Evolutionary conservation across 2,113 vertebrate genomes (phyloP).

Genomic region (Sceloporus tristichus): DNA sequence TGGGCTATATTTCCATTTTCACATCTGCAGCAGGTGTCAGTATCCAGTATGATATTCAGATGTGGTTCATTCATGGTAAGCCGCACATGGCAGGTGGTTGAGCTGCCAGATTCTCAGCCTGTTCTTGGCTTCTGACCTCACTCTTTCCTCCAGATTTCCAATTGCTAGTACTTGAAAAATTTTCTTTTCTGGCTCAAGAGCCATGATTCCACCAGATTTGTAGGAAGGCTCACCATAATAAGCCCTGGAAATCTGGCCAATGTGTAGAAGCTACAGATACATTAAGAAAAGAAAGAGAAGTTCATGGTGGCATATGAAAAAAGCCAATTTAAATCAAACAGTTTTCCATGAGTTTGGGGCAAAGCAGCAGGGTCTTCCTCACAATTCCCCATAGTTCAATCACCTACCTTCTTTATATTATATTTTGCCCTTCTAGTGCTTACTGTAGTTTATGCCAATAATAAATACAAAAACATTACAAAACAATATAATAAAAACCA

Average conservation of each 20-base stretch:
- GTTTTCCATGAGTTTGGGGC: background rate
- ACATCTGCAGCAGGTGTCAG: background rate
- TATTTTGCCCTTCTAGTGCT: too few species aligned
- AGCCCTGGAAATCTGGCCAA: background rate
- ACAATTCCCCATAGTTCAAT: background rate
- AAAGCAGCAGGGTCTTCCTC: background rate
- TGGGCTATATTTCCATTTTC: background rate
- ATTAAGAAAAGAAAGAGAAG: background rate
- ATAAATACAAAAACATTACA: too few species aligned
- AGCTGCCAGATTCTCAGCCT: background rate
- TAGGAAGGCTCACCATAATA: background rate
- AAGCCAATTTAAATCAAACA: background rate
- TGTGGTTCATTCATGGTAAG: slow-evolving; percentile 8
- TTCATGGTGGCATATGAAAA: background rate
- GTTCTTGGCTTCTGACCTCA: background rate
- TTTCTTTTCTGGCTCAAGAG: background rate
- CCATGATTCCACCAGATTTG: background rate
- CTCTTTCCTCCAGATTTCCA: background rate
- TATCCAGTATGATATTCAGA: slow-evolving; percentile 9
- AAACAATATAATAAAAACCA: too few species aligned
- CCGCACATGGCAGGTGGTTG: slow-evolving; percentile 6
- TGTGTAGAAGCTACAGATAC: background rate
- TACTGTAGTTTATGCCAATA: too few species aligned
- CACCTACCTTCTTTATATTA: too few species aligned
- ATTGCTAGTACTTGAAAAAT: background rate